phyloP scores from a whole-genome alignment of 2,113 vertebrate genomes.

The Chiloscyllium plagiosum region DNA sequence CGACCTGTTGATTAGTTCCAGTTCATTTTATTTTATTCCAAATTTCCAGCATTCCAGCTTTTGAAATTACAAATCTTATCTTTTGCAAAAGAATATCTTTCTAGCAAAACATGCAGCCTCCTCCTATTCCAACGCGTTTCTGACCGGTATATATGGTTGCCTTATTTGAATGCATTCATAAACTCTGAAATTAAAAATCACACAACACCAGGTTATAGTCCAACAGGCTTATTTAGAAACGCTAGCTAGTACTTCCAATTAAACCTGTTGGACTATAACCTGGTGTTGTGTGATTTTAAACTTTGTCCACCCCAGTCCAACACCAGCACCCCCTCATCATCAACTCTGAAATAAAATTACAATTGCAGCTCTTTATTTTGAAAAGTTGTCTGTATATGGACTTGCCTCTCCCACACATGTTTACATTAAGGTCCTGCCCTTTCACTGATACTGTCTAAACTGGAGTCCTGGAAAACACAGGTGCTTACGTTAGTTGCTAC shows the following conservation, averaged over 20 bases:
- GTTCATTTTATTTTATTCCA: too few species aligned
- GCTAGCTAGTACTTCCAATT: too few species aligned
- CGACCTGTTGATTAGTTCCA: too few species aligned
- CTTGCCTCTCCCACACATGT: not conserved
- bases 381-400: not conserved
- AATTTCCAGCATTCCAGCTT: too few species aligned
- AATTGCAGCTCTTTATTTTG: not conserved
- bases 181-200: not conserved
- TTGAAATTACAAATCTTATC: not conserved
- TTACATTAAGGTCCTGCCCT: not conserved
- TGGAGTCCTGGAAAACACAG: not conserved
- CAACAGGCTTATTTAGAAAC: too few species aligned
- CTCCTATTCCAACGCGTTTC: not conserved
- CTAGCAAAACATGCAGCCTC: not conserved
- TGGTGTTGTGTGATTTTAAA: too few species aligned
- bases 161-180: not conserved
- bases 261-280: too few species aligned
- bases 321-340: not conserved
- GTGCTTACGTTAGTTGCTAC: not conserved
- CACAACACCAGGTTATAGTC: too few species aligned
- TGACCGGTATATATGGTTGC: too few species aligned
- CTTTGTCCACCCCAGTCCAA: too few species aligned
- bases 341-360: not conserved
- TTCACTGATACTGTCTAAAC: not conserved
- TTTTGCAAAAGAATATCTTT: not conserved